Conservation (phyloP, 1,140 invertebrate genomes). For the Epicauta chinensis region DNA sequence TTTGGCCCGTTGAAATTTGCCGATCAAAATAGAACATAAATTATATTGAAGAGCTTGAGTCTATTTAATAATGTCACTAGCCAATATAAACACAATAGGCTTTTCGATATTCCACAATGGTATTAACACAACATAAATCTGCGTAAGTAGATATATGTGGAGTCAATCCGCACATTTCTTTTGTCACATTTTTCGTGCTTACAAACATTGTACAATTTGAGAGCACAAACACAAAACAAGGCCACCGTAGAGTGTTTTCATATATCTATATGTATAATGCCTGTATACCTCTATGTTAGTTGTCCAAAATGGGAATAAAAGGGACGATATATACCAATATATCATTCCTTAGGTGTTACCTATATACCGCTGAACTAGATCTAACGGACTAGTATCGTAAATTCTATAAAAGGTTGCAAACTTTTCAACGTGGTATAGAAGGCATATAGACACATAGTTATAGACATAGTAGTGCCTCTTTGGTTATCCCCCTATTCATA, state of each 20-base stretch:
- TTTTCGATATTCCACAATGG: slow-evolving; percentile 30
- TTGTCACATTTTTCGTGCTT: slow-evolving; percentile 25
- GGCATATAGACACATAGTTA: slow-evolving; percentile 6
- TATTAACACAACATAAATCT: slow-evolving; percentile 38
- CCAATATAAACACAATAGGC: slow-evolving; percentile 36
- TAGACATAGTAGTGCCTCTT: background rate
- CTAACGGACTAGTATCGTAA: slow-evolving; percentile 13
- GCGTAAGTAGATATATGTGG: slow-evolving; percentile 25
- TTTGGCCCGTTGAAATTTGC: slow-evolving; percentile 27
- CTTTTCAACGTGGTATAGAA: slow-evolving; percentile 21
- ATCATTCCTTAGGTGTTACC: slow-evolving; percentile 14
- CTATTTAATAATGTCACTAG: slow-evolving; percentile 34
- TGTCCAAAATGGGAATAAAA: too few relatives aligned
- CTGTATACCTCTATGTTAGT: too few relatives aligned
- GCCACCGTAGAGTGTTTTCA: background rate
- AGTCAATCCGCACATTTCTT: slow-evolving; percentile 28
- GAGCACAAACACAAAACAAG: slow-evolving; percentile 32
- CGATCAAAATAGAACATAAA: slow-evolving; percentile 31
- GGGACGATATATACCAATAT: slow-evolving; percentile 19
- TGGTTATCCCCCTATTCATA: slow-evolving; percentile 15
- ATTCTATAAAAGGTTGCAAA: slow-evolving; percentile 10
- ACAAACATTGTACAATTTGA: slow-evolving; percentile 28
- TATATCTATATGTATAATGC: background rate
- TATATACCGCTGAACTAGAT: slow-evolving; percentile 31
- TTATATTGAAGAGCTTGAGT: slow-evolving; percentile 19